Base-by-base conservation (phyloP, 2,113 vertebrate species). In the Leucoraja erinaceus region DNA sequence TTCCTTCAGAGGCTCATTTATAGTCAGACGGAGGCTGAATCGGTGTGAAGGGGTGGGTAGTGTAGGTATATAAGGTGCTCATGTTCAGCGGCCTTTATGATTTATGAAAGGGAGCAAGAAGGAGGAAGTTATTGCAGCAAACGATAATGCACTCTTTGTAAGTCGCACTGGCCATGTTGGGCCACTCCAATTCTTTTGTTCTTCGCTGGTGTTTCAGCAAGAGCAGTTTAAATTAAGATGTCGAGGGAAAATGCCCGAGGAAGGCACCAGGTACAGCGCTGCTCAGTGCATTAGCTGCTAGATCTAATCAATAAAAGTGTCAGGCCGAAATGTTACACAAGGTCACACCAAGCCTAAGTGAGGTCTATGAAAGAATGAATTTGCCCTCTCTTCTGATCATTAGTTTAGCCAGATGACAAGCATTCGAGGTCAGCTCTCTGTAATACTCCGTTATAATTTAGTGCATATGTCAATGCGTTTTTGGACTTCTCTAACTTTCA, bases 221-320 rank as follows among this genome's bases (percentile, higher is more conserved):
- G 22, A 25, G 66, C 90, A 28, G 90, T 91, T 91, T 91, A 91
- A 91, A 91, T 91, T 72, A 91, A 91, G 90, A 63, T 91, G 90
- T 91, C 10, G 68, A 28, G 68, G 28, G 63, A 93, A 93, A 88
- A 88, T 76, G 61, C 74, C 84, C 91, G 79, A 20, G 81, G 59
- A 88, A 68, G 47, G 84, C 83, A 83, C 93, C 77, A 88, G 88
- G 63, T 91, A 72, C 90, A 72, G 90, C 61, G 77, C 33, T 61
- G 76, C 72, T 93, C 79, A 90, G 54, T 93, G 56, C 81, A 75
- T 77, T 93, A 93, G 77, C 78, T 76, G 93, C 93, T 28, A 76
- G 90, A 81, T 33, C 93, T 94, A 94, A 95, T 95, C 95, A 94
- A 95, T 95, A 94, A 94, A 93, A 77, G 76, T 93, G 94, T 94